Percentiles rank a stretch among this genome's conserved stretches.
Conservation (phyloP, 2,113 vertebrate genomes). For the Recurvirostra avosetta region DNA sequence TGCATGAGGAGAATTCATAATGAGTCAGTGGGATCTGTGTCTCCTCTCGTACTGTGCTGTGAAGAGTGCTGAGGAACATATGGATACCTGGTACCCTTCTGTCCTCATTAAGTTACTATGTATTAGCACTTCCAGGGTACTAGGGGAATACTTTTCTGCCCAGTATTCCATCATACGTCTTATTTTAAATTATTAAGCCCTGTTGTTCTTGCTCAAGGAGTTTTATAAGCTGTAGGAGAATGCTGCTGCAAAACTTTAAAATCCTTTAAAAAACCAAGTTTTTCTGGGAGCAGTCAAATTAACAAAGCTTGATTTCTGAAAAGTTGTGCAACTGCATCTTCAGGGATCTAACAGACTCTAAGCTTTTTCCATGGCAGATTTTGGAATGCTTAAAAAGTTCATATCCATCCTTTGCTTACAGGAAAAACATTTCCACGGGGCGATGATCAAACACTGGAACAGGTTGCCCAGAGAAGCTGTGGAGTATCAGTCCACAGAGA, state of each 20-base stretch:
- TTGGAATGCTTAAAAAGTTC: background rate
- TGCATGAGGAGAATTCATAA: background rate
- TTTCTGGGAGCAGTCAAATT: background rate
- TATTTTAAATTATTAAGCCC: background rate
- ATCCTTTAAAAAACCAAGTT: background rate
- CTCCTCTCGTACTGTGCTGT: background rate
- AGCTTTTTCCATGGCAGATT: background rate
- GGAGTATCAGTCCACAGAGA: background rate
- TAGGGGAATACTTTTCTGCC: background rate
- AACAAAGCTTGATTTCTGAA: background rate
- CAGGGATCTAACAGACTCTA: background rate
- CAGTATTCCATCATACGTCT: background rate
- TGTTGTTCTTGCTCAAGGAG: background rate
- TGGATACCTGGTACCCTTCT: background rate
- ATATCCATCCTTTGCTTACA: background rate
- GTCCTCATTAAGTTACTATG: background rate
- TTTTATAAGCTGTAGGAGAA: background rate
- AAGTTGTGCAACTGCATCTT: background rate
- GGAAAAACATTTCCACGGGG: background rate
- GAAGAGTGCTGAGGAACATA: background rate
- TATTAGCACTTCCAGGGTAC: background rate
- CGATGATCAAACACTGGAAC: background rate
- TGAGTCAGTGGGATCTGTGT: background rate
- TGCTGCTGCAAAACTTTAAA: background rate
- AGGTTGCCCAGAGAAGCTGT: background rate